A percentile compares a stretch with the other conserved stretches of the same genome.
Evolutionary conservation across 1,140 invertebrate genomes (phyloP).

Genomic region (Drosophila tropicalis): DNA sequence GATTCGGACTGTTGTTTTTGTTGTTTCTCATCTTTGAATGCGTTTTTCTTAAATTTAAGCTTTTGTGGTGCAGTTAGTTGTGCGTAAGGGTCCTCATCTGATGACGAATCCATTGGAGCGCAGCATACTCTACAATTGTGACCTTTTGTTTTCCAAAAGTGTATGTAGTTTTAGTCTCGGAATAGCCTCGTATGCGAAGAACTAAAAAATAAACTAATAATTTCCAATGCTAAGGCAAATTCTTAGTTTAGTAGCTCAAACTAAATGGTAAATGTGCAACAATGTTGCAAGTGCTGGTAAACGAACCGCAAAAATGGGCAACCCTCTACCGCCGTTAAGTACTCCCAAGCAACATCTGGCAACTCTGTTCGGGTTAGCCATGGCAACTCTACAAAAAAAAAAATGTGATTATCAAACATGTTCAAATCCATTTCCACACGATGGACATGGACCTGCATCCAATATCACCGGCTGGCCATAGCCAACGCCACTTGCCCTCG

Average conservation of each 20-base stretch:
- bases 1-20: not conserved
- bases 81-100: not conserved
- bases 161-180: not conserved
- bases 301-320: not conserved
- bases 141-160: not conserved
- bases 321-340: not conserved
- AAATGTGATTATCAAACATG: slow-evolving; percentile 14
- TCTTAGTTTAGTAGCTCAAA: not conserved
- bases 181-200: not conserved
- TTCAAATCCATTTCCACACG: slow-evolving; percentile 3
- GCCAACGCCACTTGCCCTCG: not conserved
- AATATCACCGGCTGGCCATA: not conserved
- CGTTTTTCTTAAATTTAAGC: not conserved
- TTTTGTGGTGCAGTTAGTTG: not conserved
- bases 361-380: not conserved
- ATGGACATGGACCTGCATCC: slow-evolving; percentile 2
- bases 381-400: slow-evolving; percentile 1
- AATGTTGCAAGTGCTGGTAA: too few relatives aligned
- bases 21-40: not conserved
- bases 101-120: not conserved
- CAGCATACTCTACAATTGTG: not conserved
- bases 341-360: not conserved
- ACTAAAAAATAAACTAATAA: not conserved
- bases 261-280: too few relatives aligned
- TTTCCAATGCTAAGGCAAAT: not conserved